Evolutionary conservation across 2,888 invertebrate genomes (phyloP).

Genomic region (Limenitis camilla): DNA sequence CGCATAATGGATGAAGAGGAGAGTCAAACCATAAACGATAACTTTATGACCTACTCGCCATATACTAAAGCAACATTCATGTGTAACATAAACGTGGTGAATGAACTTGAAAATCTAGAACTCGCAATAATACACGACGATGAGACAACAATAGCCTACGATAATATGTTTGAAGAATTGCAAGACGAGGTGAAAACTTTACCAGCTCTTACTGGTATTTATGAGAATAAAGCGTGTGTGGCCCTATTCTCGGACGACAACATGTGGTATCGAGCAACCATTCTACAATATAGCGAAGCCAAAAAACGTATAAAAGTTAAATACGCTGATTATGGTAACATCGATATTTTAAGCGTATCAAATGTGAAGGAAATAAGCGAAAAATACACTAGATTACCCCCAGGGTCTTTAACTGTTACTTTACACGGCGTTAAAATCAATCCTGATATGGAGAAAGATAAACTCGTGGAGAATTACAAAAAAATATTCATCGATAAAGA

Average conservation of each 20-base stretch:
- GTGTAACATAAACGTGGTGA: conserved; percentile 50
- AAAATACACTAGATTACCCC: conserved; percentile 67
- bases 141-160: conserved; percentile 57
- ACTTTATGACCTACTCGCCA: conserved; percentile 37
- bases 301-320: conserved; percentile 71
- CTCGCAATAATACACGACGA: conserved; percentile 51
- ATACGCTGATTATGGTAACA: conserved; percentile 86
- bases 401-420: conserved; percentile 65
- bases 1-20: conserved; percentile 44
- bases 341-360: conserved; percentile 61
- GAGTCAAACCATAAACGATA: conserved; percentile 23
- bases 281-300: conserved; percentile 66
- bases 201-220: conserved; percentile 57
- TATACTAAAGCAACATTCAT: conserved; percentile 37
- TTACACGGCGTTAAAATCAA: conserved; percentile 53
- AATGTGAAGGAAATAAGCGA: conserved; percentile 66
- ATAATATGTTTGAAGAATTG: conserved; percentile 65
- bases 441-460: conserved; percentile 41
- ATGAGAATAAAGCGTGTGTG: conserved; percentile 75
- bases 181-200: conserved; percentile 55
- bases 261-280: conserved; percentile 81
- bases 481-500: conserved; percentile 47
- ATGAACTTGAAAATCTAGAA: conserved; percentile 43
- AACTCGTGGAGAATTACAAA: conserved; percentile 40
- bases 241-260: conserved; percentile 73